These are phyloP conservation scores for Acrobasis suavella DNA, from an alignment of 2,888 invertebrate species.

Conservation along the genomic window DNA sequence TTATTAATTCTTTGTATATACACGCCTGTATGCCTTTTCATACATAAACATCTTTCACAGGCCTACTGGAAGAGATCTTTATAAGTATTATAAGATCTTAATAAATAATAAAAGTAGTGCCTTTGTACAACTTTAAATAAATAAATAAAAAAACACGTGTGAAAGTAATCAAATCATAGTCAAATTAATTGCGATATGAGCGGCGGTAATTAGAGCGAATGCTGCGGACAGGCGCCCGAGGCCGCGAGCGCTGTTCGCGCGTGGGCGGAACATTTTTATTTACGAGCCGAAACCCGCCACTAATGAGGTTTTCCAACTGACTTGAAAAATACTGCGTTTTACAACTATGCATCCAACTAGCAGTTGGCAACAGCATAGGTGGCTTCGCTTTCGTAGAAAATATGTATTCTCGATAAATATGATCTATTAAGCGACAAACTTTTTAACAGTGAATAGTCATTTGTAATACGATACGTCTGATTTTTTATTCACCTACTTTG, in stretches of 20 bases:
- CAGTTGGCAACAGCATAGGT: conserved; percentile 7
- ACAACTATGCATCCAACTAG: conserved; percentile 1
- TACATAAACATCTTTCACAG: too few species aligned
- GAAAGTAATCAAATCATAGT: conserved; percentile 20
- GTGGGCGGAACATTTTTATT: conserved; percentile 70
- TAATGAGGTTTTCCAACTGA: conserved; percentile 57
- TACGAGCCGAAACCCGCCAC: conserved; percentile 58
- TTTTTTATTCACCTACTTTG: too few species aligned
- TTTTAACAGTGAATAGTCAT: too few species aligned
- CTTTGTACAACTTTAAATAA: too few species aligned
- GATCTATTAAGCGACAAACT: neutral
- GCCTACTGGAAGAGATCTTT: too few species aligned
- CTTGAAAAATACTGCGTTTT: conserved; percentile 35
- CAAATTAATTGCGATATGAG: conserved; percentile 32
- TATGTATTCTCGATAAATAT: neutral
- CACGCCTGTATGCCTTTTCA: too few species aligned
- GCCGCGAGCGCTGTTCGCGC: conserved; percentile 39
- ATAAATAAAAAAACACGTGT: too few species aligned
- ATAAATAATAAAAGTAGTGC: too few species aligned
- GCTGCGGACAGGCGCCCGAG: conserved; percentile 35
- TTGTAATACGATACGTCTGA: too few species aligned
- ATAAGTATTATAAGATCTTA: too few species aligned
- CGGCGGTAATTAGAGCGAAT: conserved; percentile 42
- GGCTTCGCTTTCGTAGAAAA: conserved; percentile 4
- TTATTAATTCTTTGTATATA: too few species aligned